A percentile compares a stretch with the other conserved stretches of the same genome.
These are phyloP conservation scores for Lysandra coridon DNA, from an alignment of 2,888 invertebrate genomes.

Conservation along the genomic window DNA sequence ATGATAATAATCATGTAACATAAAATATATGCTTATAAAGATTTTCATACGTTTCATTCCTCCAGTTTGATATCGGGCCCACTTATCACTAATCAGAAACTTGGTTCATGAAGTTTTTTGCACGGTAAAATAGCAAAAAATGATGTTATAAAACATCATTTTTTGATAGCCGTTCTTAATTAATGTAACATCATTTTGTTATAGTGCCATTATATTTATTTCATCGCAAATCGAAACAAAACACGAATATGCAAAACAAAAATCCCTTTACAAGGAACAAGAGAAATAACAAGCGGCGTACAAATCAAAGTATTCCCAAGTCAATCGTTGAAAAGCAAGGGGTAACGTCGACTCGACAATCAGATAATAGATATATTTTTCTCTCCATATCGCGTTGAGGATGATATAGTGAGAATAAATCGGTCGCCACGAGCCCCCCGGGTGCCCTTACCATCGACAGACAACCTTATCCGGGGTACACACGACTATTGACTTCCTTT, in stretches of 20 bases:
- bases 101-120: too few relatives aligned
- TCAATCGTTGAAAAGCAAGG: constrained; percentile 63
- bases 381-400: constrained; percentile 45
- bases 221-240: constrained; percentile 25
- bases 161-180: too few relatives aligned
- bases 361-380: constrained; percentile 72
- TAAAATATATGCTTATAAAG: too few relatives aligned
- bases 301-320: constrained; percentile 67
- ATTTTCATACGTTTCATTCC: too few relatives aligned
- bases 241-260: constrained; percentile 34
- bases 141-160: too few relatives aligned
- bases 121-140: too few relatives aligned
- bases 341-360: constrained; percentile 56
- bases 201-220: neutral
- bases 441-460: constrained; percentile 56
- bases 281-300: constrained; percentile 44
- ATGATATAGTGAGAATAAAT: constrained; percentile 69
- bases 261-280: constrained; percentile 36
- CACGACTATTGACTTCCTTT: constrained; percentile 1
- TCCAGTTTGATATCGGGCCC: too few relatives aligned
- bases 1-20: too few relatives aligned
- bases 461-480: constrained; percentile 32
- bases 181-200: neutral
- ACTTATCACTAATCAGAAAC: too few relatives aligned
- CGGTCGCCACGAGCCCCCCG: constrained; percentile 62